Conservation (phyloP, 2,888 invertebrate genomes). For the Epistrophella euchroma region DNA sequence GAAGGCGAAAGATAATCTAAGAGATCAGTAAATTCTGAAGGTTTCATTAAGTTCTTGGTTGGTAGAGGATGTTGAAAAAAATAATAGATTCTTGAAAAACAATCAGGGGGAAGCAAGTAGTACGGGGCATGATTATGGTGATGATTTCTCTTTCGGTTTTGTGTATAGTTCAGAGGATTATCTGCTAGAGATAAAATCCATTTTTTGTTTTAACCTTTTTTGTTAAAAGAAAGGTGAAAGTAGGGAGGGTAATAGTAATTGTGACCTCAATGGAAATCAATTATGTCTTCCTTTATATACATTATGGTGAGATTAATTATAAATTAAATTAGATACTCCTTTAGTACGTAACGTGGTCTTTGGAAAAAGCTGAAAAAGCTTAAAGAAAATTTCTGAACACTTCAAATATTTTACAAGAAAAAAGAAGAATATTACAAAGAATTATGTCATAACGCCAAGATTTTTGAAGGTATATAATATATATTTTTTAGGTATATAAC, state of each 20-base stretch:
- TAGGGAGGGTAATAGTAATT: neutral
- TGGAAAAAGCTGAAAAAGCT: no score
- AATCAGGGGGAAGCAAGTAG: slow-evolving; percentile 4
- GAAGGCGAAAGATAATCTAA: slow-evolving; percentile 21
- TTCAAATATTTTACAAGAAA: no score
- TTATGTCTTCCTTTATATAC: no score
- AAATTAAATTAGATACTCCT: slow-evolving; percentile 12
- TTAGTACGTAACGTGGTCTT: no score
- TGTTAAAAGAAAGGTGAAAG: neutral
- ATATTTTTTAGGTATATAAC: no score
- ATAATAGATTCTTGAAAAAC: slow-evolving; percentile 5
- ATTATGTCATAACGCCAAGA: no score
- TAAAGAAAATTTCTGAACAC: neutral
- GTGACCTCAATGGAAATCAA: slow-evolving; percentile 17
- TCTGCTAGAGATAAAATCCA: neutral
- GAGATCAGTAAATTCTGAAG: slow-evolving; percentile 24
- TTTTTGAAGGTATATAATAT: no score
- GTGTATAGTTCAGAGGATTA: slow-evolving; percentile 14
- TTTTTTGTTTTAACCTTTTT: neutral
- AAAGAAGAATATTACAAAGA: no score
- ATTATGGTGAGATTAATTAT: slow-evolving; percentile 18
- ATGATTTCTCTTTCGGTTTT: slow-evolving; percentile 11
- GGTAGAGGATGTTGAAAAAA: neutral
- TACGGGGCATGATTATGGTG: slow-evolving; percentile 3
- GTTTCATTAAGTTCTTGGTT: slow-evolving; percentile 32